Evolutionary conservation across 2,888 invertebrate species (phyloP).

Genomic region (Disparrhopalites patrizii): DNA sequence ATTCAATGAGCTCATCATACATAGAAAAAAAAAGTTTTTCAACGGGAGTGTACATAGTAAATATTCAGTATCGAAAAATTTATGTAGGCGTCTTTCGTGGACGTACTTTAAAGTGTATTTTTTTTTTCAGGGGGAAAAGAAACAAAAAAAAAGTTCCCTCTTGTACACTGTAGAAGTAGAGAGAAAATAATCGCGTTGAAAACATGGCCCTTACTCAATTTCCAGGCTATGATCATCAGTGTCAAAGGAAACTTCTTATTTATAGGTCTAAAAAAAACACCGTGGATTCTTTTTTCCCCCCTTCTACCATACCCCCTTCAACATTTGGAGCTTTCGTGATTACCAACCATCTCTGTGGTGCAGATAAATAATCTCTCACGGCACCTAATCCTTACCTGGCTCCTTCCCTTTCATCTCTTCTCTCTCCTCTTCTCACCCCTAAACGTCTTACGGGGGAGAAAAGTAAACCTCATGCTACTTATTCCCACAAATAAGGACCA

Average conservation of each 20-base stretch:
- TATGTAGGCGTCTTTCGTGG: constrained; percentile 26
- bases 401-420: constrained; percentile 27
- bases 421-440: no score
- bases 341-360: constrained; percentile 28
- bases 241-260: constrained; percentile 37
- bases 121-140: no score
- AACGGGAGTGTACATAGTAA: constrained; percentile 22
- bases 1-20: constrained; percentile 21
- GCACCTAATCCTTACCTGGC: constrained; percentile 26
- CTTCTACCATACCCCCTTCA: no score
- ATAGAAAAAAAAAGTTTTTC: constrained; percentile 21
- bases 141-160: no score
- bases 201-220: constrained; percentile 34
- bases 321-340: constrained; percentile 28
- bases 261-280: constrained; percentile 38
- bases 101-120: constrained; percentile 18
- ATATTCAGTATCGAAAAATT: constrained; percentile 27
- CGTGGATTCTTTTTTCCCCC: constrained; percentile 25
- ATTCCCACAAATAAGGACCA: neutral
- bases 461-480: neutral
- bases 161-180: neutral
- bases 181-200: constrained; percentile 29
- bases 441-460: no score
- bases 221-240: constrained; percentile 38
- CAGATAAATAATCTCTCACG: constrained; percentile 30